phyloP scores from a whole-genome alignment of 2,888 invertebrate species.

The Reticulitermes lucifugus region DNA sequence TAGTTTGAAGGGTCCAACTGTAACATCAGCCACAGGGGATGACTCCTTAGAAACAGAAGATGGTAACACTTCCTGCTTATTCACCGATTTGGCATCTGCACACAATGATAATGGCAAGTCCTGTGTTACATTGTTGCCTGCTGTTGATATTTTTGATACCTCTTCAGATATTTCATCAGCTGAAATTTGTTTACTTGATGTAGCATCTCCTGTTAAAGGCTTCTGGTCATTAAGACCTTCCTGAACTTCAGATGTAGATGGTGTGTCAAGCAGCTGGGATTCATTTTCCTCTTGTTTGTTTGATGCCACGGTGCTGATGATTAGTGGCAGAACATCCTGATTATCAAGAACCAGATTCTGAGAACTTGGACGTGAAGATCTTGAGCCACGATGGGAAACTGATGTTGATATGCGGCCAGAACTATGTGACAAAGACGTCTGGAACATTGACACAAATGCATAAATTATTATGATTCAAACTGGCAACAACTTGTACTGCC shows the following conservation, averaged over 20 bases:
- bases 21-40: conserved; percentile 1
- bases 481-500: neutral
- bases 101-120: neutral
- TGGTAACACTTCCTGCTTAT: neutral
- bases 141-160: neutral
- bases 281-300: neutral
- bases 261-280: neutral
- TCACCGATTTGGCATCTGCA: neutral
- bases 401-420: neutral
- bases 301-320: conserved; percentile 24
- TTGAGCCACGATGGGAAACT: conserved; percentile 12
- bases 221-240: neutral
- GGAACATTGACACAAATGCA: neutral
- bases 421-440: neutral
- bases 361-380: conserved; percentile 2
- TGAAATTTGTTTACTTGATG: neutral
- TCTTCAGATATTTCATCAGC: neutral
- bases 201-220: too few relatives aligned
- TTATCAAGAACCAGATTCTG: neutral
- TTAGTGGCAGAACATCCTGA: neutral
- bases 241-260: neutral
- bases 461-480: neutral
- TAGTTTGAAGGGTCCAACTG: conserved; percentile 44
- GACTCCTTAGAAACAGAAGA: neutral
- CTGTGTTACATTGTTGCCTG: neutral